Percentiles rank a stretch among this genome's conserved stretches.
Conservation (phyloP, 2,113 vertebrate species). For the Mellivora capensis region DNA sequence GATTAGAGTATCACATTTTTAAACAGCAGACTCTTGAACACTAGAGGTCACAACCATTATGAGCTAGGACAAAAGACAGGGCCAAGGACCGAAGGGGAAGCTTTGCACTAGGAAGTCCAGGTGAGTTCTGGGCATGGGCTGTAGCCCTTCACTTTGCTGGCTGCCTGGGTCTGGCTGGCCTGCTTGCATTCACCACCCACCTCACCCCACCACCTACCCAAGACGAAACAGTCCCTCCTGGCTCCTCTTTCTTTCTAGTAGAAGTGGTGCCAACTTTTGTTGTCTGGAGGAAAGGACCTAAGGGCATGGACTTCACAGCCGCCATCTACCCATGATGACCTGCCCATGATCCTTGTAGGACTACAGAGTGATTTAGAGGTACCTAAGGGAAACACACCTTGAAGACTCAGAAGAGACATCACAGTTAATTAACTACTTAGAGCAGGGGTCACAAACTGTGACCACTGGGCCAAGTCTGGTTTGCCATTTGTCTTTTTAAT, state of each 20-base stretch:
- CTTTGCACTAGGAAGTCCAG: not conserved
- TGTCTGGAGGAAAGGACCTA: not conserved
- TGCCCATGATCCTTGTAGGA: not conserved
- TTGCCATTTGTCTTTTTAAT: not conserved
- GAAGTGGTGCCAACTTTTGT: not conserved
- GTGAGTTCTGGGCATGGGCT: not conserved
- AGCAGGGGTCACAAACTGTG: not conserved
- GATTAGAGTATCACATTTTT: slow-evolving; percentile 43
- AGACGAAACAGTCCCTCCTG: not conserved
- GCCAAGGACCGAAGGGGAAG: not conserved
- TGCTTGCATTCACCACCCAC: not conserved
- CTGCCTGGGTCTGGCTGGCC: not conserved
- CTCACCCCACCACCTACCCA: not conserved
- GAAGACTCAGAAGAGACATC: not conserved
- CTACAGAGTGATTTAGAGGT: not conserved
- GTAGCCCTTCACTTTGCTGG: not conserved
- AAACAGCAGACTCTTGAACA: slow-evolving; percentile 37
- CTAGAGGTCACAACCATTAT: slow-evolving; percentile 47
- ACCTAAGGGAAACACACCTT: not conserved
- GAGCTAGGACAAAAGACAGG: slow-evolving; percentile 24
- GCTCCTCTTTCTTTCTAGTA: not conserved
- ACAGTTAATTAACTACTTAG: not conserved
- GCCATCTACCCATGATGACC: not conserved
- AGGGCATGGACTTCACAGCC: not conserved
- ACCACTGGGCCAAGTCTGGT: not conserved